These are phyloP conservation scores for Lonchura striata DNA, from an alignment of 2,113 vertebrate species.

Conservation along the genomic window DNA sequence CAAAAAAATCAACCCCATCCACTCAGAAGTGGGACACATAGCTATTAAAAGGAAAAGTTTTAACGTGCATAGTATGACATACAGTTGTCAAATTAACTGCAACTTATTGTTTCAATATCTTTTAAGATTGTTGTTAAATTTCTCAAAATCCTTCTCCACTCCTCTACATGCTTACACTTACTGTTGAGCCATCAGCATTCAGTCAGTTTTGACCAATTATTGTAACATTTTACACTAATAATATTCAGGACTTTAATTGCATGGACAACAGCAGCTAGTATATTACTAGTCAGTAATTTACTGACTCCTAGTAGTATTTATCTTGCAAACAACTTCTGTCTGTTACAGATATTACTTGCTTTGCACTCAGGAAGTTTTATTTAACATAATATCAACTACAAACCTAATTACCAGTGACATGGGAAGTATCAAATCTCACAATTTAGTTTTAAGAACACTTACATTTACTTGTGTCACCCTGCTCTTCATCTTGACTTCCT, in stretches of 20 bases:
- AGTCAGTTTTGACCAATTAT: not conserved
- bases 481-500: conserved; percentile 74
- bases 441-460: conserved; percentile 18
- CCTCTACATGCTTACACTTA: not conserved
- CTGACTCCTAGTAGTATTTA: not conserved
- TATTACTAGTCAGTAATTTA: too few relatives aligned
- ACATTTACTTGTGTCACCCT: conserved; percentile 76
- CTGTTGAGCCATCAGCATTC: not conserved
- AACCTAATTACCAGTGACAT: not conserved
- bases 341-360: accelerated
- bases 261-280: not conserved
- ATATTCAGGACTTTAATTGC: not conserved
- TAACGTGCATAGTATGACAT: too few relatives aligned
- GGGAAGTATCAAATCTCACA: not conserved
- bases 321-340: not conserved
- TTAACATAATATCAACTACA: not conserved
- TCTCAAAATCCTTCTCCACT: not conserved
- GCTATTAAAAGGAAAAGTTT: not conserved
- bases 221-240: not conserved
- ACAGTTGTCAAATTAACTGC: not conserved
- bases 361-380: not conserved
- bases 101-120: not conserved
- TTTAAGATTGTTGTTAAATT: accelerated
- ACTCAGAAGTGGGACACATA: not conserved
- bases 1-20: not conserved